Evolutionary conservation across 2,113 vertebrate genomes (phyloP), one percentile per base, ranked within the genome.

Genomic region (Talpa occidentalis): DNA sequence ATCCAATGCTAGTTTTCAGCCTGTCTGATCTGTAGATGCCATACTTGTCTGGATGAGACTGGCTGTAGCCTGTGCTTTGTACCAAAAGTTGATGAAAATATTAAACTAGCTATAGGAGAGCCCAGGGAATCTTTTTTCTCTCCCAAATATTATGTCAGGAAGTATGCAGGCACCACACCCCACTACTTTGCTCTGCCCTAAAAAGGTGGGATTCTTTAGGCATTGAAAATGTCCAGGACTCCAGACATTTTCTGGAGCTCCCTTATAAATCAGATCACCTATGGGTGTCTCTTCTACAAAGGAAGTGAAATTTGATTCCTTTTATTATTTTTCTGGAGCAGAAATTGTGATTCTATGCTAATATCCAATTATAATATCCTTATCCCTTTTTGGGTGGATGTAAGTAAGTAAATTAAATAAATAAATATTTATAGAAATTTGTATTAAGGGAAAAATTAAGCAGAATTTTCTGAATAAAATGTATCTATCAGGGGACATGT

Each of bases 291-390:
- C 35, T 77, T 26, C 5, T 70, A 67, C 44, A 54, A 59, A 82
- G 14, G 0, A 0, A 0, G 9, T 26, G 8, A 2, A 22, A 30
- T 40, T n/a, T 49, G 3, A 62, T 24, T 44, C 37, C 15, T 44
- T 64, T 87, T 60, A 17, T 72, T 32, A 9, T 9, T 66, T 74
- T 81, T 14, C 30, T 78, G 2, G 0, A 72, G 10, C 10, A 82
- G 54, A 70, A 47, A 56, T 54, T n/a, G 17, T 47, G 5, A 78
- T 14, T 49, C 9, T 30, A 19, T 7, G 6, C 3, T 64, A 17
- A 30, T 30, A 95, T n/a, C 16, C 24, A 66, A 22, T 30, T 60
- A 42, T 32, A 19, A 32, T 54, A 47, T 19, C 73, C 44, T 47
- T 60, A 52, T 49, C 47, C 4, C 1, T 7, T 73, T 67, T 28